Base-by-base conservation (phyloP, 1,140 invertebrate genomes). In the Lepidurus couesii region DNA sequence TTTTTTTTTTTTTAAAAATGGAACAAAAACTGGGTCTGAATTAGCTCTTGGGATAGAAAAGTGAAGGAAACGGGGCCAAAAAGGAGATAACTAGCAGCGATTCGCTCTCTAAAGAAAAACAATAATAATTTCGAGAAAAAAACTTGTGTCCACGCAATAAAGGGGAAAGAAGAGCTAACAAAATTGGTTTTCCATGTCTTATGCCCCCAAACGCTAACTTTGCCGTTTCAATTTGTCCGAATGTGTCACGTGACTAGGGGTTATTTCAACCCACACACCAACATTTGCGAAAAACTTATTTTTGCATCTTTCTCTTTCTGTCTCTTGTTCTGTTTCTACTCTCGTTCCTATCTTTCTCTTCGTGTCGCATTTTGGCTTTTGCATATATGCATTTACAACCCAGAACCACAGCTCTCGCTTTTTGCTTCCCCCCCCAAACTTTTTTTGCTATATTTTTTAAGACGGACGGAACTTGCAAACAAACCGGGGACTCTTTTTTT, bases 191-290 rank as follows among this genome's bases (percentile, higher is more conserved):
- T 7, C 53, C 21, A 65, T 7, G 8, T 21, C n/a, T 34, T 65
- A 65, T 65, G 53, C 53, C 53, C 53, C 16, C n/a, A 65, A n/a
- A 13, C 21, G 16, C 34, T 34, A 34, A 34, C 16, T 65, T 13
- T 65, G 53, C 21, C 53, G 53, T 65, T 65, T 65, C 53, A 21
- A 65, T 65, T 65, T 65, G 53, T 65, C 53, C 53, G 21, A 65
- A 65, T 65, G 53, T 65, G 53, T 65, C 53, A 21, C 53, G 53
- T 65, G 53, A 65, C 53, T 65, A 65, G 53, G 53, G 53, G 53
- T 34, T 65, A 65, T 65, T 65, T 65, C 53, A 21, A 65, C 53
- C 53, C 53, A 65, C 53, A 65, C 53, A 65, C 53, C 53, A 65
- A 65, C 53, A 65, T 65, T 65, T 13, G 34, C 34, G 6, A 65